phyloP scores from a whole-genome alignment of 2,113 vertebrate genomes.

The Ahaetulla prasina region DNA sequence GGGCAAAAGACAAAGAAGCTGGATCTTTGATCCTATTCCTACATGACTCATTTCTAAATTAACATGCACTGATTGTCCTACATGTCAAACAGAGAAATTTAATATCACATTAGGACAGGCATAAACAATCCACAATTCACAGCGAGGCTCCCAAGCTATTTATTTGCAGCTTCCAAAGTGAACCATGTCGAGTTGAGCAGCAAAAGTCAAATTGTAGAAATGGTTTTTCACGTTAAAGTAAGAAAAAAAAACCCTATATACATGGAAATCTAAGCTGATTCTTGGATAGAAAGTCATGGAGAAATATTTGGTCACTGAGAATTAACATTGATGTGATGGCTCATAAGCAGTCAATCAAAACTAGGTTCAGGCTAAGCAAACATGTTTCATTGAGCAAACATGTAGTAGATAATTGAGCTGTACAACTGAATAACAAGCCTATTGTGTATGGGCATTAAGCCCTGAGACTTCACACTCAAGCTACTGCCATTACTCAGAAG shows the following conservation, averaged over 20 bases:
- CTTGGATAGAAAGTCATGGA: background rate
- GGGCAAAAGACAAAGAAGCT: background rate
- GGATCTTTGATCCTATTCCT: background rate
- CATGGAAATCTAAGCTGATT: background rate
- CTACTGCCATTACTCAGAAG: background rate
- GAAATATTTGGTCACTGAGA: background rate
- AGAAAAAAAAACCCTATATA: background rate
- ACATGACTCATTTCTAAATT: background rate
- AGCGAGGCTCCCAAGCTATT: background rate
- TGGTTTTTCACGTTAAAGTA: background rate
- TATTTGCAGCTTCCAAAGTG: background rate
- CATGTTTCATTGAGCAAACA: background rate
- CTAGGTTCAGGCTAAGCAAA: background rate
- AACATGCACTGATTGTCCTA: background rate
- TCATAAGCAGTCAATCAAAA: background rate
- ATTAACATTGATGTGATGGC: background rate
- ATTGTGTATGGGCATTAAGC: background rate
- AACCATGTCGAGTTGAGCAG: background rate
- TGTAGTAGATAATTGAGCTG: background rate
- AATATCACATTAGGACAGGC: background rate
- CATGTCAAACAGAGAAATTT: background rate
- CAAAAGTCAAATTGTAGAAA: background rate
- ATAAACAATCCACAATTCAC: background rate
- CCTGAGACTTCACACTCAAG: background rate
- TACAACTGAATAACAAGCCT: background rate